These are phyloP conservation scores for Drosophila mulleri DNA, from an alignment of 2,888 invertebrate species.

Conservation along the genomic window DNA sequence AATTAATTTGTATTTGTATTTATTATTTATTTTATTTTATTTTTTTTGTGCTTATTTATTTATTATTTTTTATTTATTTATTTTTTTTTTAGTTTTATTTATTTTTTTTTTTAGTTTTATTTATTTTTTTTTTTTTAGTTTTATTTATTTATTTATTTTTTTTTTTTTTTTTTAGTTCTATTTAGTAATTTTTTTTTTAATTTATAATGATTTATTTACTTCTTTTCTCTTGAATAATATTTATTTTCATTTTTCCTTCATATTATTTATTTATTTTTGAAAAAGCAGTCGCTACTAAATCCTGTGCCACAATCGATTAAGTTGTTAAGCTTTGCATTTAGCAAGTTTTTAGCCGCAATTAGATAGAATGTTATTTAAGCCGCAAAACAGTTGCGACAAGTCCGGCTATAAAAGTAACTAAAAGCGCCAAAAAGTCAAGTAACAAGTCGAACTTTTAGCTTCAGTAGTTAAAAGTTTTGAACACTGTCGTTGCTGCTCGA, in stretches of 20 bases:
- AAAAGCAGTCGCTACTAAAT: too few relatives aligned
- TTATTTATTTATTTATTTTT: background rate
- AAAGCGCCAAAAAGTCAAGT: slow-evolving; percentile 11
- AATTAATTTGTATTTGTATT: background rate
- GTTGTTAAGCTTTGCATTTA: background rate
- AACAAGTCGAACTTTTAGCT: slow-evolving; percentile 17
- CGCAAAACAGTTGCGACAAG: slow-evolving; percentile 18
- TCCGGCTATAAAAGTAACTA: slow-evolving; percentile 7
- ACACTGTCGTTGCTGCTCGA: slow-evolving; percentile 21
- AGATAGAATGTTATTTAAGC: slow-evolving; percentile 9
- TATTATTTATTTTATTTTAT: background rate
- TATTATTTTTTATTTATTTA: background rate
- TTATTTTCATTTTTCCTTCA: too few relatives aligned
- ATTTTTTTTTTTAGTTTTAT: background rate
- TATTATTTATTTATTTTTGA: too few relatives aligned
- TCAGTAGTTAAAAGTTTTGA: slow-evolving; percentile 35
- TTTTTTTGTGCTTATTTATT: background rate
- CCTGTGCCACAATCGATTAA: too few relatives aligned
- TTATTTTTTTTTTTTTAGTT: background rate
- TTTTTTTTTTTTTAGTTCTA: background rate
- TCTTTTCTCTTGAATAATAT: too few relatives aligned
- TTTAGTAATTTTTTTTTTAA: too few relatives aligned
- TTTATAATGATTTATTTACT: too few relatives aligned
- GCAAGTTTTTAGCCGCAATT: slow-evolving; percentile 11
- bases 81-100: background rate